Conservation (phyloP, 1,140 invertebrate genomes). For the Pollicipes pollicipes region DNA sequence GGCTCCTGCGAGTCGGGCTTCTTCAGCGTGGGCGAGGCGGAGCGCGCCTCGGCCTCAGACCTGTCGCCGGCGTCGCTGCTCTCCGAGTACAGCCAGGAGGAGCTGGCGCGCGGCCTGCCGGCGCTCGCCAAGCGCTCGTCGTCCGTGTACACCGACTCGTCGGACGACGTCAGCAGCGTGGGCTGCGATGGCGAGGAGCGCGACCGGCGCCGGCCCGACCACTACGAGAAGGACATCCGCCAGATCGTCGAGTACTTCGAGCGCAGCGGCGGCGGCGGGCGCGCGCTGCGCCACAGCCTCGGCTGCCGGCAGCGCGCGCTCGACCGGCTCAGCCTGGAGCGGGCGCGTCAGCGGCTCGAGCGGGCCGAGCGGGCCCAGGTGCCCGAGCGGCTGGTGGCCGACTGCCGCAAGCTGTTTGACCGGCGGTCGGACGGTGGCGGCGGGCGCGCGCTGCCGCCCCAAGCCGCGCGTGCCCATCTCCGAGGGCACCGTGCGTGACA, state of each 20-base stretch:
- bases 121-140: no score
- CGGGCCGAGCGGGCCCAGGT: neutral
- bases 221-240: conserved; percentile 38
- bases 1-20: conserved; percentile 79
- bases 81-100: conserved; percentile 17
- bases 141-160: conserved; percentile 68
- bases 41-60: conserved; percentile 20
- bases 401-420: no score
- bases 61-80: conserved; percentile 31
- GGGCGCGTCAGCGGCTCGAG: neutral
- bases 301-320: neutral
- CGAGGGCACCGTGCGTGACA: no score
- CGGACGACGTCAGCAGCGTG: conserved; percentile 61
- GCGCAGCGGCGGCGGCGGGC: conserved; percentile 21
- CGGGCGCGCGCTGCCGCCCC: no score
- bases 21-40: conserved; percentile 48
- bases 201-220: conserved; percentile 36
- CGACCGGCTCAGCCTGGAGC: neutral
- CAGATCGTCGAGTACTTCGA: conserved; percentile 78
- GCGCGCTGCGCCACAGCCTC: neutral
- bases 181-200: conserved; percentile 39
- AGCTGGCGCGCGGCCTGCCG: no score
- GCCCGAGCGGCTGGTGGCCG: neutral
- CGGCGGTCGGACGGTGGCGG: no score
- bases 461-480: no score